These are phyloP conservation scores for Acanthoscelides obtectus DNA, from an alignment of 2,888 invertebrate species.

Conservation along the genomic window DNA sequence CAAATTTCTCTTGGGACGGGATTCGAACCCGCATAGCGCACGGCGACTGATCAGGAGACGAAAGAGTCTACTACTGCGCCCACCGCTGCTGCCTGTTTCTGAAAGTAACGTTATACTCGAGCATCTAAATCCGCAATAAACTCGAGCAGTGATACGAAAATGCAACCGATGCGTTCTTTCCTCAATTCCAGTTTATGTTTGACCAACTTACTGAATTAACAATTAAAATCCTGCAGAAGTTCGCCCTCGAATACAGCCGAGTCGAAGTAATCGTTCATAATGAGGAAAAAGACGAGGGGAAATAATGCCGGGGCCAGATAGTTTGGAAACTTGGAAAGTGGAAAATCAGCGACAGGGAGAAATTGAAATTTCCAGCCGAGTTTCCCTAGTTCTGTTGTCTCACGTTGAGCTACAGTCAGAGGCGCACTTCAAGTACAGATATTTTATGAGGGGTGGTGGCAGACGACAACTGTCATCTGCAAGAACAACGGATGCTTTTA, in stretches of 20 bases:
- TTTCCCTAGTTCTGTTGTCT: neutral
- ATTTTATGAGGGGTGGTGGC: too few relatives aligned
- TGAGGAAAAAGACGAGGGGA: neutral
- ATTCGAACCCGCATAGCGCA: too few relatives aligned
- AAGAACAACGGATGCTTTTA: too few relatives aligned
- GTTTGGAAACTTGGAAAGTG: constrained; percentile 1
- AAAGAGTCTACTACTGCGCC: too few relatives aligned
- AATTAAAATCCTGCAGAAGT: neutral
- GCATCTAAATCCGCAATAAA: too few relatives aligned
- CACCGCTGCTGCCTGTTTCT: too few relatives aligned
- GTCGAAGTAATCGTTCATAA: neutral
- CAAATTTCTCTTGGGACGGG: too few relatives aligned
- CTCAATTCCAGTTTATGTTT: neutral
- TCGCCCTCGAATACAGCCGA: neutral
- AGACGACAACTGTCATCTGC: too few relatives aligned
- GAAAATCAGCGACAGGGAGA: neutral
- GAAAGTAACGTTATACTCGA: too few relatives aligned
- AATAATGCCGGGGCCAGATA: constrained; percentile 3
- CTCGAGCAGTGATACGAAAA: neutral
- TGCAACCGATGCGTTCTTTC: neutral
- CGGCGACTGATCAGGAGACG: too few relatives aligned
- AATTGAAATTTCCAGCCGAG: constrained; percentile 1
- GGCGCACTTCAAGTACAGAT: neutral
- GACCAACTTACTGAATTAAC: neutral
- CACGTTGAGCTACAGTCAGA: neutral